These are phyloP conservation scores for Peromyscus maniculatus DNA, from an alignment of 2,113 vertebrate genomes.

Conservation along the genomic window DNA sequence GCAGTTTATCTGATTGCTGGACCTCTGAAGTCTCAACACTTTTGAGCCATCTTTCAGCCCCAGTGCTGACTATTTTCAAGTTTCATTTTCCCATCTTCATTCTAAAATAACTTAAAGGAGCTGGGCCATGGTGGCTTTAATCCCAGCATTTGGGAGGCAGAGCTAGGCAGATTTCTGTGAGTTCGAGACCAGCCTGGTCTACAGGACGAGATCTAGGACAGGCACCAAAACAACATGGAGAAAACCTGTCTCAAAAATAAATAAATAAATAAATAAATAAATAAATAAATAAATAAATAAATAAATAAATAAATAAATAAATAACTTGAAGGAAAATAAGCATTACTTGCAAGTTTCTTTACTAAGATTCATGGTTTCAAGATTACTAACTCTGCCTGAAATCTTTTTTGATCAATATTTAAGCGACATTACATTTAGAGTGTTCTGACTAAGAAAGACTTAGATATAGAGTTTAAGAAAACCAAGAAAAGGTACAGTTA, in stretches of 20 bases:
- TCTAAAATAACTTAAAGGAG: slow-evolving; percentile 67
- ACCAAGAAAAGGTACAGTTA: not conserved
- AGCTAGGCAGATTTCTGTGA: too few relatives aligned
- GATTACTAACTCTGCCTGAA: slow-evolving; percentile 60
- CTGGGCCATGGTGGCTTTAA: too few relatives aligned
- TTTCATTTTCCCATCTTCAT: not conserved
- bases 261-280: too few relatives aligned
- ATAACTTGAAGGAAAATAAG: slow-evolving; percentile 70
- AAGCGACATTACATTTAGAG: slow-evolving; percentile 43
- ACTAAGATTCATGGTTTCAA: slow-evolving; percentile 66
- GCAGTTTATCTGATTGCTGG: not conserved
- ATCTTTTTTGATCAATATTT: slow-evolving; percentile 56
- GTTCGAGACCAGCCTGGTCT: too few relatives aligned
- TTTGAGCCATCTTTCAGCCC: not conserved
- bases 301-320: not conserved
- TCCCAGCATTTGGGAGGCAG: too few relatives aligned
- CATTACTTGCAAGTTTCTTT: slow-evolving; percentile 62
- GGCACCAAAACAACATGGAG: too few relatives aligned
- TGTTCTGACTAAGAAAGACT: not conserved
- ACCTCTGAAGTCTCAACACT: not conserved
- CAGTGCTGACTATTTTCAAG: slow-evolving; percentile 57
- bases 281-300: not conserved
- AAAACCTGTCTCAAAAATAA: too few relatives aligned
- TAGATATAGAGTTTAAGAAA: slow-evolving; percentile 4
- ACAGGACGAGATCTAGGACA: too few relatives aligned